phyloP scores from a whole-genome alignment of 35 echinoderm and acorn worm genomes.

The Heliocidaris erythrogramma region DNA sequence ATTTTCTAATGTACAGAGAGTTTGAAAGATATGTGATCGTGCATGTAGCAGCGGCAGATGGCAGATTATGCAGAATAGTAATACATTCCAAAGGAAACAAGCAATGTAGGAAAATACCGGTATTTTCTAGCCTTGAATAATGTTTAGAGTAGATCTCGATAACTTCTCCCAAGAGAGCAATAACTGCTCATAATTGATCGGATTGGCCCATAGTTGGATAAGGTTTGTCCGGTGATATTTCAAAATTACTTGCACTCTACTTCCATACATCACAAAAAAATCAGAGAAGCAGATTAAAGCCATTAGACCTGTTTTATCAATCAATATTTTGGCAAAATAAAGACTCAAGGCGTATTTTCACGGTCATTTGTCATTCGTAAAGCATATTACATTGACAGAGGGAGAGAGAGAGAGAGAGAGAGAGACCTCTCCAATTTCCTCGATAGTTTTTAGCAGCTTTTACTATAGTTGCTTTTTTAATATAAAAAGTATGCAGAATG shows the following conservation, averaged over 20 bases:
- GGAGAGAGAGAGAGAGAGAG: too few species aligned
- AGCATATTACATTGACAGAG: background rate
- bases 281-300: background rate
- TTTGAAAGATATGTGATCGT: too few species aligned
- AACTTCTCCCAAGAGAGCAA: background rate
- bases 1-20: too few species aligned
- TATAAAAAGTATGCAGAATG: too few species aligned
- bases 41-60: too few species aligned
- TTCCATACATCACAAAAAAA: background rate
- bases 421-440: background rate
- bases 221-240: background rate
- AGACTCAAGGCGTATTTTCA: background rate
- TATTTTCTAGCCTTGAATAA: background rate
- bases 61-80: too few species aligned
- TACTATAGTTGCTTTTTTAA: too few species aligned
- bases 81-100: too few species aligned
- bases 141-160: background rate
- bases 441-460: too few species aligned
- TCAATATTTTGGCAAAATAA: conserved; percentile 27
- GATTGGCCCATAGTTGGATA: conserved; percentile 4
- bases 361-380: conserved; percentile 16
- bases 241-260: background rate
- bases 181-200: background rate
- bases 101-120: background rate
- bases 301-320: conserved; percentile 29